phyloP scores from a whole-genome alignment of 2,797 vertebrate species.

The Myripristis murdjan region DNA sequence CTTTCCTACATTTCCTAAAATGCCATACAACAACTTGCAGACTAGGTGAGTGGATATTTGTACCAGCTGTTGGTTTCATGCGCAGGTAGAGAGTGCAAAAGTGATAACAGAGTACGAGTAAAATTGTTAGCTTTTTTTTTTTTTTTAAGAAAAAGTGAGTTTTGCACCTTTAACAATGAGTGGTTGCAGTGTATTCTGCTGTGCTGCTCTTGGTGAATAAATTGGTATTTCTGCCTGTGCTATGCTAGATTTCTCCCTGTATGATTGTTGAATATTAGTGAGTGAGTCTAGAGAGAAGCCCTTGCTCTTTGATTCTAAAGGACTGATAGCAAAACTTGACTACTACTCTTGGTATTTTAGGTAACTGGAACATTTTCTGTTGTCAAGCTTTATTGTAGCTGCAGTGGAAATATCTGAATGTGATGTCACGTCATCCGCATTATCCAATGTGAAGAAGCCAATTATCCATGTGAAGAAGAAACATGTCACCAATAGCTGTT shows the following conservation, averaged over 20 bases:
- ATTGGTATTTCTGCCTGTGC: slow-evolving; percentile 24
- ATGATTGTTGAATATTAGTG: slow-evolving; percentile 19
- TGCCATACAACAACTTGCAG: background rate
- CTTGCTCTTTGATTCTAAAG: too few relatives aligned
- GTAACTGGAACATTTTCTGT: slow-evolving; percentile 19
- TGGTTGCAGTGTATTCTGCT: slow-evolving; percentile 18
- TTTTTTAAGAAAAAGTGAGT: too few relatives aligned
- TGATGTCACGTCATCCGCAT: background rate
- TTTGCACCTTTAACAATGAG: too few relatives aligned
- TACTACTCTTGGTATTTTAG: slow-evolving; percentile 17
- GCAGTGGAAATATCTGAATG: slow-evolving; percentile 3
- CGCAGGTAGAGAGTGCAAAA: background rate
- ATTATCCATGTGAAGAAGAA: background rate
- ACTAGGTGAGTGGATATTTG: background rate
- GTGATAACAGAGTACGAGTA: too few relatives aligned
- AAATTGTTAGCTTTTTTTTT: too few relatives aligned
- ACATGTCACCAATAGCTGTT: too few relatives aligned
- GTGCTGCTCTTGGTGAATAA: background rate
- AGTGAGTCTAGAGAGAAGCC: too few relatives aligned
- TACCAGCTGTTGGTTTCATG: background rate
- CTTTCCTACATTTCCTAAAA: slow-evolving; percentile 15
- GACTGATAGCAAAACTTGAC: slow-evolving; percentile 1
- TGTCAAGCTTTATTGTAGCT: too few relatives aligned
- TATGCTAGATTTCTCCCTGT: slow-evolving; percentile 25
- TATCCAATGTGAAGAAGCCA: too few relatives aligned